Evolutionary conservation across 2,113 vertebrate species (phyloP), one percentile per base, ranked within the genome.

Genomic region (Nothobranchius kuhntae): DNA sequence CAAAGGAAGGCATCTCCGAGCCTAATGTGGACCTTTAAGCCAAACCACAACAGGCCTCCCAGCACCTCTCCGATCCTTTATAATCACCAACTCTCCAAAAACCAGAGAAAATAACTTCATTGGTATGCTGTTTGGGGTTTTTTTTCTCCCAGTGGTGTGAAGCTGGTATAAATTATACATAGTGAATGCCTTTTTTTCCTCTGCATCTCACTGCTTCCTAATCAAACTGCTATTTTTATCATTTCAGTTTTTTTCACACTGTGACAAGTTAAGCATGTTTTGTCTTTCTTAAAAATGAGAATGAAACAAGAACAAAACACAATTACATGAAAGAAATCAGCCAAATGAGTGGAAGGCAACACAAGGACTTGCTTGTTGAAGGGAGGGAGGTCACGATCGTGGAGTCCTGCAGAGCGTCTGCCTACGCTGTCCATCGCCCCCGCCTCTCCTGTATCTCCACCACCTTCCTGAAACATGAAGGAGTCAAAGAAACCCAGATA

Each of bases 81-180:
- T 91, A 87, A 90, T 91, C 85, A 88, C 75, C 42, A 45, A 73
- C 78, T 77, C 71, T 70, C 70, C 57, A 75, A 82, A 89, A 89
- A 87, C 87, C 86, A 89, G 77, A 85, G 87, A 91, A 91, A 92
- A 90, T 87, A 87, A 86, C 85, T 90, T 86, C 88, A 89, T 83
- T 89, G 83, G 78, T 81, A 77, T 81, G 83, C 81, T 79, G 73
- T 82, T 91, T 89, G 68, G 83, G 75, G 80, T 83, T 77, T 53
- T 40, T 21, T 67, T 54, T 38, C 9, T 9, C 61, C 81, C 65
- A 71, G 60, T 61, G 61, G 75, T 76, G 67, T 48, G 65, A 70
- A 82, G 67, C 73, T 70, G 61, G 79, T 85, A 80, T 81, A 76
- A 90, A 89, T 83, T 83, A 89, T 68, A 82, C 61, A 80, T 57